Evolutionary conservation across 2,113 vertebrate species (phyloP).

Genomic region (Anseranas semipalmata): DNA sequence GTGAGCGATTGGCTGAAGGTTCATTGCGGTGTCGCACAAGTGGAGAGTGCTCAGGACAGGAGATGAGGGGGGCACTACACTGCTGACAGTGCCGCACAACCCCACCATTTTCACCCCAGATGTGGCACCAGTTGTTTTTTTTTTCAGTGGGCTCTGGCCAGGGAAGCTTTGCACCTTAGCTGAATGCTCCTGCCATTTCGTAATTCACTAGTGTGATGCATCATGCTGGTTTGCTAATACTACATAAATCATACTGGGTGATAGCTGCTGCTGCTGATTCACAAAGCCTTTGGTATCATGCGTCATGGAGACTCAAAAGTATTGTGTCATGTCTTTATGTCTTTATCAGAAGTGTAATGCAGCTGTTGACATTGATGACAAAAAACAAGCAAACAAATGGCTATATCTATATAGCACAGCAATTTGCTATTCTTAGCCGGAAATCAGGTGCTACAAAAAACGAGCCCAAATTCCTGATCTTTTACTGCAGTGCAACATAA

Average conservation of each 20-base stretch:
- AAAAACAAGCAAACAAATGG: neutral
- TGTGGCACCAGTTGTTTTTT: neutral
- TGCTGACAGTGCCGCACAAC: too few relatives aligned
- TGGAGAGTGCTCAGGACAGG: neutral
- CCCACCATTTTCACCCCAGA: rapidly evolving
- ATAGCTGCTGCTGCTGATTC: neutral
- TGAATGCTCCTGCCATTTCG: neutral
- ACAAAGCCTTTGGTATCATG: neutral
- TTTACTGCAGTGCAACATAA: neutral
- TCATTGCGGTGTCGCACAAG: neutral
- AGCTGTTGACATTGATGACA: neutral
- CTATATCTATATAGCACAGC: neutral
- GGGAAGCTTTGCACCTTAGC: neutral
- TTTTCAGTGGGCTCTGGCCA: neutral
- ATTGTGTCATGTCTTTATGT: neutral
- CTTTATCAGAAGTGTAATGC: neutral
- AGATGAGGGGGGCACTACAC: rapidly evolving
- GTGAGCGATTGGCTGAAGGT: neutral
- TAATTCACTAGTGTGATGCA: neutral
- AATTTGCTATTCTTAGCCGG: neutral
- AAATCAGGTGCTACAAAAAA: neutral
- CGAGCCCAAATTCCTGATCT: neutral
- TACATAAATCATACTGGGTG: neutral
- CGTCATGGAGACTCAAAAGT: rapidly evolving
- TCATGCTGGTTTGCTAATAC: neutral